A percentile compares a stretch with the other conserved stretches of the same genome.
Evolutionary conservation across 2,113 vertebrate genomes (phyloP).

Genomic region (Melierax canorus): DNA sequence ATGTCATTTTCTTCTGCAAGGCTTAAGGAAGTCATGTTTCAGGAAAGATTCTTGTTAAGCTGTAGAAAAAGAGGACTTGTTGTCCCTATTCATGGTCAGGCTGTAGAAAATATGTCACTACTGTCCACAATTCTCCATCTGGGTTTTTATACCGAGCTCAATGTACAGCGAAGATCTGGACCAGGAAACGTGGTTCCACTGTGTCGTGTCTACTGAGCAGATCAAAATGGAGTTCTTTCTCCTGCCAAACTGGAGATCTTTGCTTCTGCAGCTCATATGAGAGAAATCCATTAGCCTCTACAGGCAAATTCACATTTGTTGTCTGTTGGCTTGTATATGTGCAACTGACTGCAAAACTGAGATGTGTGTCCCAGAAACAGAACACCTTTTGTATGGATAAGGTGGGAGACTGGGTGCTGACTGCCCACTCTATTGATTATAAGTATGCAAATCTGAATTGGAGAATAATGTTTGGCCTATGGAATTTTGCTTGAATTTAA

Average conservation of each 20-base stretch:
- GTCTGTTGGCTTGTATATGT: background rate
- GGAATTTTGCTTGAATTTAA: background rate
- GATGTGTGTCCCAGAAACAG: background rate
- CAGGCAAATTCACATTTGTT: background rate
- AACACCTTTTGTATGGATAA: background rate
- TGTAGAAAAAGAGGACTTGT: background rate
- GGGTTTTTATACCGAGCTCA: background rate
- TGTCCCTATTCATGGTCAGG: background rate
- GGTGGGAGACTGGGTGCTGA: background rate
- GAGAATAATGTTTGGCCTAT: background rate
- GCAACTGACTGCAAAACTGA: background rate
- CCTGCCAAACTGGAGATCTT: background rate
- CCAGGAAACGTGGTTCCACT: fast-evolving
- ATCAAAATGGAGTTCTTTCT: background rate
- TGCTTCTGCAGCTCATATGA: background rate
- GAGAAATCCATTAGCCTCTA: background rate
- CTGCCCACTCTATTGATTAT: background rate
- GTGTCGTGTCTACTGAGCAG: background rate
- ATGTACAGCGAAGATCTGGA: background rate
- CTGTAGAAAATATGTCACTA: background rate
- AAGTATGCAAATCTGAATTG: background rate
- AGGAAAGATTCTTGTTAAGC: background rate
- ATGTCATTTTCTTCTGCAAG: background rate
- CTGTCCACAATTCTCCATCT: background rate
- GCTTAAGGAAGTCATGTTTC: background rate